Evolutionary conservation across 1,140 invertebrate genomes (phyloP), one percentile per base, ranked within the genome.

Genomic region (Contarinia nasturtii): DNA sequence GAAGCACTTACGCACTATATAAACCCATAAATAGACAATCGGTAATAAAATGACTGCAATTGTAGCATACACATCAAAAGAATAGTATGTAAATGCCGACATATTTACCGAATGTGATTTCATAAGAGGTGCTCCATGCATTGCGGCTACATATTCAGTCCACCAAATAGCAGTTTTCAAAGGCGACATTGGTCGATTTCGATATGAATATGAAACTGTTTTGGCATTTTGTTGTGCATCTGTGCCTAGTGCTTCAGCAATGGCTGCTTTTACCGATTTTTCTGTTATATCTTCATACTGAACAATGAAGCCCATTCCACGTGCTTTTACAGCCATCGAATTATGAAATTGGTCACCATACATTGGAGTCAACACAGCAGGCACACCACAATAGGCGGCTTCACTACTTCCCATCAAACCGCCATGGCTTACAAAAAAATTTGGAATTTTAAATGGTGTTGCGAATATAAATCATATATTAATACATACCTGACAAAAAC

Each of bases 331-430:
- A 0, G 72, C 69, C 4, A 69, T 69, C 0, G 69, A 68, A 54
- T 78, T 76, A 2, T 76, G 69, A 36, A 72, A 70, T 55, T 79
- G 78, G 55, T 80, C 76, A 10, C 10, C 49, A 42, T 42, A 42
- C 5, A 42, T 19, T 10, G 84, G 83, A 52, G 85, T 74, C 17
- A 75, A 71, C 7, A 88, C 62, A 34, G 82, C 69, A 0, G 84
- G 82, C 5, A 86, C 77, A 7, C 74, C 81, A 52, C 72, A 80
- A 53, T 80, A 74, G 42, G 82, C 68, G 7, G 80, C 73, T 60
- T 88, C 84, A 37, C 76, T 77, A 1, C 73, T 75, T 15, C 83
- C 76, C 55, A 82, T 70, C 33, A 82, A 70, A 0, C 82, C 84
- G 17, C 75, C 78, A 52, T 88, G 83, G 27, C 27, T 27, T 27